A percentile compares a stretch with the other conserved stretches of the same genome.
These are phyloP conservation scores for Pangasianodon gigas DNA, from an alignment of 2,113 vertebrate genomes.

Conservation along the genomic window DNA sequence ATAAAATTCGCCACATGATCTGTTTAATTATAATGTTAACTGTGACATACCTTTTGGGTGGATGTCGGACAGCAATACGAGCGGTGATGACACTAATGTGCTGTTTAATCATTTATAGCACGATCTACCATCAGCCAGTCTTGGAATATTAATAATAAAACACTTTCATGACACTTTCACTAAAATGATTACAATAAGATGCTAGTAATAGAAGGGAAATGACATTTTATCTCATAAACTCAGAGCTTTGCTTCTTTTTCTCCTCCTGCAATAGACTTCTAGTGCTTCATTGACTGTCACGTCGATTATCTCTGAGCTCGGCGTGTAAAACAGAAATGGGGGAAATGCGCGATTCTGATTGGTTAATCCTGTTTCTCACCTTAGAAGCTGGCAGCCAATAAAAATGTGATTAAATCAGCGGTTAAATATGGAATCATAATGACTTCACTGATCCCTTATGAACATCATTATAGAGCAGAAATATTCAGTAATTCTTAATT, in stretches of 20 bases:
- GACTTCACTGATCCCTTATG: not conserved
- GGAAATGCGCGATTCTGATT: not conserved
- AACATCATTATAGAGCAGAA: not conserved
- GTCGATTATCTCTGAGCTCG: not conserved
- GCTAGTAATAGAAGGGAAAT: not conserved
- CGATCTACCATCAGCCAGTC: not conserved
- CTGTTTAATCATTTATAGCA: not conserved
- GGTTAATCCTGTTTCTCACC: not conserved
- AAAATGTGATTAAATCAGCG: not conserved
- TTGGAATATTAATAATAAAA: not conserved
- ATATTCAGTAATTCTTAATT: no score
- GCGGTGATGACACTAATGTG: not conserved
- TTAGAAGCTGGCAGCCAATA: not conserved
- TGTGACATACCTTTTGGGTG: not conserved
- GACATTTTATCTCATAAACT: not conserved
- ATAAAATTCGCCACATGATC: not conserved
- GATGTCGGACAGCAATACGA: not conserved
- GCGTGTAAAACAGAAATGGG: not conserved
- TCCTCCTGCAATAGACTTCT: not conserved
- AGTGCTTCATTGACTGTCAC: not conserved
- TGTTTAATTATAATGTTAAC: not conserved
- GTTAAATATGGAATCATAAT: not conserved
- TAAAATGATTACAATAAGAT: not conserved
- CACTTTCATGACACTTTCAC: not conserved
- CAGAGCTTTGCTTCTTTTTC: not conserved